Evolutionary conservation across 2,888 invertebrate genomes (phyloP), one percentile per base, ranked within the genome.

Genomic region (Sympetrum striolatum): DNA sequence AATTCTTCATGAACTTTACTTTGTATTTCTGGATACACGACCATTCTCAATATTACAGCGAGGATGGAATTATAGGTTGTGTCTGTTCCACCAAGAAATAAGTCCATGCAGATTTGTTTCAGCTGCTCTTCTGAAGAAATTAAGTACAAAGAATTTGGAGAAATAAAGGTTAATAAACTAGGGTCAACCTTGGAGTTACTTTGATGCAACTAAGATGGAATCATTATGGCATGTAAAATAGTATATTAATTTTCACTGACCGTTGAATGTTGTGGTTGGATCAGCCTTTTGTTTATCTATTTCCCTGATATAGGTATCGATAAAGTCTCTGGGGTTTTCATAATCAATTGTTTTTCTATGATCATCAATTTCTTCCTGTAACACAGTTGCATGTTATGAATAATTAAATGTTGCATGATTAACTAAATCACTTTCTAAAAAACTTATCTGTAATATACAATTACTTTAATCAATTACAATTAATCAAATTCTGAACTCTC

Each of bases 291-390:
- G 82, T 35, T 25, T 82, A 15, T 82, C 82, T 0, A 82, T 82
- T 82, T 82, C 82, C 14, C 18, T 25, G n/a, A 82, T 35, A 60
- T 82, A 82, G 8, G 53, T 82, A 58, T 82, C 82, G 0, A 82
- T 58, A 35, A 82, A 82, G 22, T 82, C 82, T 60, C 82, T 82
- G 15, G 58, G 58, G 35, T 82, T 53, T n/a, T 82, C 82, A 82
- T 53, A 60, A 44, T 82, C 82, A 15, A 58, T 58, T 31, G 58
- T 53, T 58, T 82, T 82, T 35, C 35, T 82, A 58, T 82, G 82
- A 58, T 35, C 58, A 15, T 58, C 18, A 31, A 82, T 60, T 58
- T 82, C 82, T 0, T 58, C 58, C 82, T 82, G 35, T 15, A 14
- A 82, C 22, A 53, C 15, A 18, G 39, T 39, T 37, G 39, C 22